A percentile compares a stretch with the other conserved stretches of the same genome.
phyloP scores from a whole-genome alignment of 2,888 invertebrate species.

The Mylabris sibirica region DNA sequence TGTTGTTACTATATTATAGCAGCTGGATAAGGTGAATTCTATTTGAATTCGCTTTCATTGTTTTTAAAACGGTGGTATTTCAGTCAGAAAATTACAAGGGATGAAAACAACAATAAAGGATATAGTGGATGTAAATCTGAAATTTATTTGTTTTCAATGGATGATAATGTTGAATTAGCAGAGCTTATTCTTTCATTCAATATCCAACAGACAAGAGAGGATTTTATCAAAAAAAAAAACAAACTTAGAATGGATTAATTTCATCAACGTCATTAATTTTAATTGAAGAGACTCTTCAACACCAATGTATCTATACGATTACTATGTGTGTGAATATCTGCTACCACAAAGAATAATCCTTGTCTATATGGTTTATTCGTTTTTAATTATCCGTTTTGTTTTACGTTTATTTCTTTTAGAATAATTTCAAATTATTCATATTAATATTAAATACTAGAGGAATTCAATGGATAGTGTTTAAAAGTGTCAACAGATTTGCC shows the following conservation, averaged over 20 bases:
- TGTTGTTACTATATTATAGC: constrained; percentile 9
- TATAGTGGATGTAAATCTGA: constrained; percentile 10
- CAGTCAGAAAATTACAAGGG: not conserved
- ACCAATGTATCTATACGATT: too few species aligned
- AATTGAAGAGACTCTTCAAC: constrained; percentile 12
- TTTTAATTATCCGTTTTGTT: constrained; percentile 15
- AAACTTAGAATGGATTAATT: constrained; percentile 1
- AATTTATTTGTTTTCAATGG: constrained; percentile 29
- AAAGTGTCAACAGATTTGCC: not conserved
- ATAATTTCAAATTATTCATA: not conserved
- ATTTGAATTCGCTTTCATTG: constrained; percentile 29
- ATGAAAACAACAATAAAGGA: not conserved
- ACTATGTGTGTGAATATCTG: not conserved
- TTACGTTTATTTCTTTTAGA: not conserved
- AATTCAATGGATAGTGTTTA: not conserved
- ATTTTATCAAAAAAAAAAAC: not conserved
- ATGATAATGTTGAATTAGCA: not conserved
- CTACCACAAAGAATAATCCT: not conserved
- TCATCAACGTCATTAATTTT: constrained; percentile 17
- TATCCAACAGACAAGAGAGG: not conserved
- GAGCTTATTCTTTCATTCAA: constrained; percentile 7
- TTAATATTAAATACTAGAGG: not conserved
- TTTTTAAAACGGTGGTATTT: constrained; percentile 24
- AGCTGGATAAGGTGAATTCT: constrained; percentile 28
- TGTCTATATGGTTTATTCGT: constrained; percentile 9